Evolutionary conservation across 2,888 invertebrate genomes (phyloP), one percentile per base, ranked within the genome.

Genomic region (Malthinus seriepunctatus): DNA sequence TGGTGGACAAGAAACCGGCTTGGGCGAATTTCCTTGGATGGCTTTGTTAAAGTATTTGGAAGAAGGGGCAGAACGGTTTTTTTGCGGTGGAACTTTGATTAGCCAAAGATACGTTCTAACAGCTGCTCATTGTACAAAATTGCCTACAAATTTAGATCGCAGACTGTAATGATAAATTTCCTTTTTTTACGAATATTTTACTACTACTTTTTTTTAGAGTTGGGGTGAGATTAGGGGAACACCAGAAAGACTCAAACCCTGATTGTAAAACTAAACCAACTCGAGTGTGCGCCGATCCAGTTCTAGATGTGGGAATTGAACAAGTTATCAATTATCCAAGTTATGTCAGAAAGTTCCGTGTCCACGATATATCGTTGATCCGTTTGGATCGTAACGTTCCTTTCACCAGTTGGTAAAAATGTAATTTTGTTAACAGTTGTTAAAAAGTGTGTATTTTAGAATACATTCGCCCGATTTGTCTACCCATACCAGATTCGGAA

Each of bases 81-180:
- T 76, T 1, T 84, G 84, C 64, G 83, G 82, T 0, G 84, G 82
- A 6, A 73, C 78, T 2, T 76, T 85, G 1, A 83, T 86, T 64
- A 83, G 80, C 62, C 69, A 73, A 0, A 74, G 72, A 72, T 84
- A 84, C 64, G 80, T 84, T 1, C 62, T 84, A 7, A 84, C 84
- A 1, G 84, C 84, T 1, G 83, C 71, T 0, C 81, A 81, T 62
- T 81, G 81, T 15, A 8, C 23, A 5, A 23, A 9, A 9, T 5
- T 23, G 5, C 23, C 23, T 2, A 2, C 35, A 9, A 9, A 1
- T n/a, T 3, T 5, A 6, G 15, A 5, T 39, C 14, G 39, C n/a
- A 14, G 5, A 15, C 23, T 42, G 39, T 42, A 42, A 42, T 23
- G 4, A 3, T 23, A 1, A 15, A 1, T 2, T 15, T n/a, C 3